A percentile compares a stretch with the other conserved stretches of the same genome.
Conservation (phyloP, 1,140 invertebrate species). For the Dryas iulia region DNA sequence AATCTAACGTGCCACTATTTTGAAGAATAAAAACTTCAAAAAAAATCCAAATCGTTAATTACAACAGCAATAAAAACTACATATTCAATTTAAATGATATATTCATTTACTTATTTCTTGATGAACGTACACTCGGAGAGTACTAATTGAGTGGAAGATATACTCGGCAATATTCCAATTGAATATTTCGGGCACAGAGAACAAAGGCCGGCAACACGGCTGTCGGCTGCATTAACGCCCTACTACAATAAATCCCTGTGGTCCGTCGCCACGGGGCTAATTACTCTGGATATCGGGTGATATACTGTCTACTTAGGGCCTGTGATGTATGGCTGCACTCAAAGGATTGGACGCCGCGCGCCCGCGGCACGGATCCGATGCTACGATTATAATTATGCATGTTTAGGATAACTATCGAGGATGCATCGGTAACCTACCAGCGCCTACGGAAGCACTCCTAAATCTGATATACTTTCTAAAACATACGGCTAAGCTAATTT, state of each 20-base stretch:
- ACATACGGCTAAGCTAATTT: not conserved
- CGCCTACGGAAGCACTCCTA: slow-evolving; percentile 21
- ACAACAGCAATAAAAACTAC: not conserved
- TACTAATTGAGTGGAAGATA: slow-evolving; percentile 25
- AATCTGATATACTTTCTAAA: slow-evolving; percentile 1
- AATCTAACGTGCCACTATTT: not conserved
- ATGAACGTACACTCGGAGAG: not conserved
- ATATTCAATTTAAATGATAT: not conserved
- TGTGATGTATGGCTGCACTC: slow-evolving; percentile 72
- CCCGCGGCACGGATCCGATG: slow-evolving; percentile 54
- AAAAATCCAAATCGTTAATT: too few relatives aligned
- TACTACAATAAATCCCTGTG: slow-evolving; percentile 74
- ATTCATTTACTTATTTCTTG: not conserved
- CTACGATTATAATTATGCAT: slow-evolving; percentile 74
- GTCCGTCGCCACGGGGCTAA: slow-evolving; percentile 76
- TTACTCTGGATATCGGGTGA: slow-evolving; percentile 77
- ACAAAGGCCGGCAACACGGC: slow-evolving; percentile 74
- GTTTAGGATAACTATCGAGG: slow-evolving; percentile 65
- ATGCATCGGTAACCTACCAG: slow-evolving; percentile 15
- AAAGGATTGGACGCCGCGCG: slow-evolving; percentile 72
- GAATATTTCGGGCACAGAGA: slow-evolving; percentile 66
- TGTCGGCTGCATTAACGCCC: slow-evolving; percentile 76
- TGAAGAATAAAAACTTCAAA: not conserved
- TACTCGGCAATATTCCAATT: slow-evolving; percentile 50
- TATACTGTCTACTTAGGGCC: slow-evolving; percentile 78